Evolutionary conservation across 2,888 invertebrate species (phyloP), one percentile per base, ranked within the genome.

Genomic region (Omphaloscelis lunosa): DNA sequence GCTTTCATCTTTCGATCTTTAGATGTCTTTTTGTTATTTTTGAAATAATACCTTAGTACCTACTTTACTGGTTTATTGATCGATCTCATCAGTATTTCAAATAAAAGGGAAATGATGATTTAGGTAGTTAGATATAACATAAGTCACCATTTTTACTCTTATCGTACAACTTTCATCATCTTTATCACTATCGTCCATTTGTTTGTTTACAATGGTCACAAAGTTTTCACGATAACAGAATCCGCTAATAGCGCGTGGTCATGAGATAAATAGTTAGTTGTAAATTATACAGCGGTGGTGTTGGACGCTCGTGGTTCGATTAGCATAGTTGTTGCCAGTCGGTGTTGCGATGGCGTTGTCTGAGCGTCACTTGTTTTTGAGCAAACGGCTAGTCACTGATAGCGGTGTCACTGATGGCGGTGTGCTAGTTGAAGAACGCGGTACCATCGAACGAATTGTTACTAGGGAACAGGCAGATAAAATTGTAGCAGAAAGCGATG

Each of bases 341-440:
- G 68, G 83, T 86, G 86, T 87, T 88, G 88, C 87, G 77, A 93
- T 92, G 92, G 92, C 93, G 87, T 88, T 88, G 85, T 80, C 89
- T 79, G 86, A 90, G 75, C 92, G 92, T 79, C 94, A 95, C 86
- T 90, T 97, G 89, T 97, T 96, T 94, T 85, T 96, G 83, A 96
- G 97, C 86, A 93, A 89, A 83, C 93, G 93, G 75, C 94, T 98
- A 56, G 97, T 97, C 71, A 94, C 97, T 69, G 96, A 97, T 83
- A 93, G 94, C 75, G 94, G 93, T 65, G 95, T 97, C 69, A 90
- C 96, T 27, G 96, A 97, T 80, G 98, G 97, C 62, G 97, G 97
- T 45, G 97, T 98, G 82, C 92, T 98, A 56, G 97, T 98, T 39
- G 93, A 96, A 72, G 94, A 96, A 79, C 93, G 97, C 90, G 98